Conservation (phyloP, 1,140 invertebrate species). For the Drosophila sturtevanti region DNA sequence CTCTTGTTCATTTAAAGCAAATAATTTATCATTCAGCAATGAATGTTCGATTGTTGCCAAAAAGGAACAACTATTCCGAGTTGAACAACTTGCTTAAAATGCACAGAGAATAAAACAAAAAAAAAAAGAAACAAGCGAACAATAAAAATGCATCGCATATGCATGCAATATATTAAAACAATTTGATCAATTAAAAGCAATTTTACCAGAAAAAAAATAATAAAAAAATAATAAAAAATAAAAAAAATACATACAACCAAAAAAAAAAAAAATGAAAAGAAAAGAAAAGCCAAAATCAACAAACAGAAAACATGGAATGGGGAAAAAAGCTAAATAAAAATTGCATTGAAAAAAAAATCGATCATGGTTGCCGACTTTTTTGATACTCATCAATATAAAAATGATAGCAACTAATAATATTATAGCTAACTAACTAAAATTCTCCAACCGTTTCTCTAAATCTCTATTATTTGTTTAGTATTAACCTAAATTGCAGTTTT, state of each 20-base stretch:
- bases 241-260: too few relatives aligned
- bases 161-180: slow-evolving; percentile 57
- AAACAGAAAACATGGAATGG: neutral
- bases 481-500: too few relatives aligned
- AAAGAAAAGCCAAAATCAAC: slow-evolving; percentile 16
- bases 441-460: too few relatives aligned
- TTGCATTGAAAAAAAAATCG: neutral
- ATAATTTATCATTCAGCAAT: neutral
- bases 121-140: slow-evolving; percentile 2
- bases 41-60: neutral
- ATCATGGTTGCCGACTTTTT: too few relatives aligned
- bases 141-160: slow-evolving; percentile 27
- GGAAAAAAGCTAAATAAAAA: slow-evolving; percentile 28
- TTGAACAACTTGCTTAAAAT: slow-evolving; percentile 1
- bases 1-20: neutral
- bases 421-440: too few relatives aligned
- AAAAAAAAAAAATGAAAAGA: slow-evolving; percentile 32
- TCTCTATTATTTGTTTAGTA: too few relatives aligned
- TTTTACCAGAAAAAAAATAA: slow-evolving; percentile 43
- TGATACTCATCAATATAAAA: too few relatives aligned
- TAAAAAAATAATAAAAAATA: neutral
- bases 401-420: too few relatives aligned
- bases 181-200: slow-evolving; percentile 74
- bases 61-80: neutral
- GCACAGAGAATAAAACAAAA: neutral